Evolutionary conservation across 2,888 invertebrate genomes (phyloP).

Genomic region (Cheilosia pagana): DNA sequence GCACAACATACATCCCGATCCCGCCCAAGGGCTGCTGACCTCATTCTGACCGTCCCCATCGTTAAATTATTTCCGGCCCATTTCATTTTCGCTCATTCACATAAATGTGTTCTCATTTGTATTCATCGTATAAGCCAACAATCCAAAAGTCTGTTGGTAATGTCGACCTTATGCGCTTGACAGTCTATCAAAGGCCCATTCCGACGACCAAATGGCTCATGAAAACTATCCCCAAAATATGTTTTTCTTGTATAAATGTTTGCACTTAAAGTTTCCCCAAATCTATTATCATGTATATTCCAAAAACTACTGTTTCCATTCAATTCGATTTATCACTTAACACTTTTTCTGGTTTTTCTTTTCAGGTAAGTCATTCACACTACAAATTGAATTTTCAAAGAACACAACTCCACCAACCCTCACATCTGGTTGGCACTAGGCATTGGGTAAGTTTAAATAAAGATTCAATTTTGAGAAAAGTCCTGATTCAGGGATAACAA

Average conservation of each 20-base stretch:
- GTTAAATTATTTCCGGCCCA: constrained; percentile 13
- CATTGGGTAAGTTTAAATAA: constrained; percentile 45
- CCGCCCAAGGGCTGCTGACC: not conserved
- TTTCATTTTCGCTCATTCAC: not conserved
- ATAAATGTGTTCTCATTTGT: not conserved
- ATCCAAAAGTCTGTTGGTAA: not conserved
- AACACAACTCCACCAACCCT: constrained; percentile 46
- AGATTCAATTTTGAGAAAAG: constrained; percentile 42
- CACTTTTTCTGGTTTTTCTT: constrained; percentile 26
- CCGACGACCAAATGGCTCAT: not conserved
- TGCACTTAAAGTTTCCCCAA: not conserved
- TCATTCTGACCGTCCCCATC: not conserved
- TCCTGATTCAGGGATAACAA: constrained; percentile 48
- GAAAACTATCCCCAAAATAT: constrained; percentile 6
- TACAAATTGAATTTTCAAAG: constrained; percentile 42
- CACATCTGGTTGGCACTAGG: not conserved
- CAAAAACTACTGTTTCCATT: not conserved
- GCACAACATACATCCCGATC: not conserved
- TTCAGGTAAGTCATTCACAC: constrained; percentile 65
- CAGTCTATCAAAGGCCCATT: not conserved
- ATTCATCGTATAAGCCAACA: constrained; percentile 1
- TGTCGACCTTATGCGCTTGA: not conserved
- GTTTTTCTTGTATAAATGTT: constrained; percentile 20
- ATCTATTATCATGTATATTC: not conserved
- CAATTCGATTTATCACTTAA: constrained; percentile 20